Evolutionary conservation across 1,140 invertebrate species (phyloP), one percentile per base, ranked within the genome.

Genomic region (Lordiphosa mommai): DNA sequence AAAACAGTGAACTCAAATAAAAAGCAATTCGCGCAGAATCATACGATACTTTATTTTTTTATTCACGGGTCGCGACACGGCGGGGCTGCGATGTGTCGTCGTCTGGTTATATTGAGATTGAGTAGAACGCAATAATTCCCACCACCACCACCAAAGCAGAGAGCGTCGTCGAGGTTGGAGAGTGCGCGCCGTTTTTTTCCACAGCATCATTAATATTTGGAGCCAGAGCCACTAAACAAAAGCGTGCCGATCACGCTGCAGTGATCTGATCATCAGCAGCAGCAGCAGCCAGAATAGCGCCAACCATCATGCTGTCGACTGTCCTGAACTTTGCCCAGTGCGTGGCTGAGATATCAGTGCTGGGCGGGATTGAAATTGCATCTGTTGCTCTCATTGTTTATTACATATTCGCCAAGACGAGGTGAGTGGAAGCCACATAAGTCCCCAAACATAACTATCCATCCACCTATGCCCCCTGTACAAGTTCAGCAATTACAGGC

Each of bases 361-460:
- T 88, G n/a, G 86, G 87, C 12, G 76, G 77, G 65, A 72, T 88
- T 36, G 87, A 88, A 68, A 84, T 73, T 43, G 79, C 82, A 60
- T 88, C 86, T 48, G 72, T 87, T 36, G 82, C 76, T 38, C 65
- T 88, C 20, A 68, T 88, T 60, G 57, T 88, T 10, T 88, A 88
- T 58, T 88, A 84, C 47, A 64, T 88, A 47, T 88, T 85, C 56
- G 79, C 87, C 27, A 88, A 87, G 57, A 88, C 87, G 48, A 88
- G 87, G 87, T 88, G 64, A 77, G 79, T 82, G 44, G 76, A 79
- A 74, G 70, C 70, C 65, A 70, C 34, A 49, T 50, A 67, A 67
- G 67, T 66, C 50, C 30, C 29, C 30, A 29, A 10, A 9, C 13
- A 38, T 38, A 16, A 7, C 36, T 12, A 37, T 14, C 12, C 34